phyloP scores from a whole-genome alignment of 2,888 invertebrate genomes.

The Amblyteles armatorius region DNA sequence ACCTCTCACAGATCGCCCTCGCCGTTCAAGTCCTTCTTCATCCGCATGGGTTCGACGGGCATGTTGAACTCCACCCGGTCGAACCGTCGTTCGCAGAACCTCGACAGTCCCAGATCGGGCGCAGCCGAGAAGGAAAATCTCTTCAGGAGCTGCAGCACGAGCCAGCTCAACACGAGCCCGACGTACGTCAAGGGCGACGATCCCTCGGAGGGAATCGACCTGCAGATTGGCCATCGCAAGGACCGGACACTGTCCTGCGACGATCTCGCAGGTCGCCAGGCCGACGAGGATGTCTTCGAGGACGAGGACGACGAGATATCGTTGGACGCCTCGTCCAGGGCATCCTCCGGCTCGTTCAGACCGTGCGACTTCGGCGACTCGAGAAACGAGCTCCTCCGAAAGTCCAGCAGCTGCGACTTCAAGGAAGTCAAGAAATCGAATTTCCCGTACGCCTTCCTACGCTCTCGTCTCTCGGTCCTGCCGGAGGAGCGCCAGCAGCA shows the following conservation, averaged over 20 bases:
- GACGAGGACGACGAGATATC: constrained; percentile 69
- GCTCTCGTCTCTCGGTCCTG: constrained; percentile 91
- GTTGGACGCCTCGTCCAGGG: constrained; percentile 53
- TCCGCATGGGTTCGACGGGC: constrained; percentile 91
- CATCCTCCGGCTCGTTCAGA: constrained; percentile 71
- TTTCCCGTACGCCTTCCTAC: constrained; percentile 92
- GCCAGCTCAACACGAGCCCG: constrained; percentile 88
- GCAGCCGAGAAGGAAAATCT: constrained; percentile 85
- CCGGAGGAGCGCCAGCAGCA: constrained; percentile 88
- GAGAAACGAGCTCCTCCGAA: constrained; percentile 76
- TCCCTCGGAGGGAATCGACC: constrained; percentile 91
- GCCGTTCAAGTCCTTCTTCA: constrained; percentile 90
- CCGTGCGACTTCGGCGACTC: constrained; percentile 78
- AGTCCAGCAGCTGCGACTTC: constrained; percentile 82
- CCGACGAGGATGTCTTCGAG: constrained; percentile 43
- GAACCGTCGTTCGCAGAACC: constrained; percentile 82
- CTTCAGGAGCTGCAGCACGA: constrained; percentile 92
- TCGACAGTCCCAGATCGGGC: constrained; percentile 84
- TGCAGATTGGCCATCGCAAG: constrained; percentile 84
- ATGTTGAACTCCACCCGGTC: constrained; percentile 88
- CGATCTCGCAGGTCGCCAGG: constrained; percentile 75
- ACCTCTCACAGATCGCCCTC: constrained; percentile 87
- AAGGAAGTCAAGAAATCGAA: constrained; percentile 87
- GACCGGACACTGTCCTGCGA: constrained; percentile 83
- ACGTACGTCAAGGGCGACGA: constrained; percentile 92